Base-by-base conservation (phyloP, 2,113 vertebrate species). In the Pangasianodon hypophthalmus region DNA sequence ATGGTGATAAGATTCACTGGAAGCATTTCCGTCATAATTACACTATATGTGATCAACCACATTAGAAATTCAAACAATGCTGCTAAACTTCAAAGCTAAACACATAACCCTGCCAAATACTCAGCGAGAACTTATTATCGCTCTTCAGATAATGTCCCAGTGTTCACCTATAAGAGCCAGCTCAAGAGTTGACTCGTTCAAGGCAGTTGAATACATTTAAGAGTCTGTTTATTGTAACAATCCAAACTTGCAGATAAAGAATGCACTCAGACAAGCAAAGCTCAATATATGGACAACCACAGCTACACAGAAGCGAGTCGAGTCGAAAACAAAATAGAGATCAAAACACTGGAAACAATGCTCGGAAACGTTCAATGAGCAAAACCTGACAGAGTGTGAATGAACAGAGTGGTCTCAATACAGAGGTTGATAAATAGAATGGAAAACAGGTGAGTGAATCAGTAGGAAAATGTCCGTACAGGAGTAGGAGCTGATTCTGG, bases 101-200 rank as follows among this genome's bases (percentile, higher is more conserved):
- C 54, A 84, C 32, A 84, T 10, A 84, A 54, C 52, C 16, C 54
- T 83, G 79, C 24, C 75, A 81, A n/a, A 81, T 52, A 54, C 52
- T 82, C 52, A 56, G 29, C n/a, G 9, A 54, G 52, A 32, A 82
- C 29, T 32, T 32, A 32, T 56, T 19, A 82, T 56, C 7, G 7
- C 50, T 79, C n/a, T 37, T 37, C 2, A 37, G 50, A 81, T 52
- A 32, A 32, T n/a, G 48, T 46, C 41, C 8, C 19, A 77, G 41
- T 4, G 9, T 44, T 75, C 37, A 75, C 2, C 73, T 75, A 44
- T 26, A 75, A 6, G 32, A 73, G 32, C 32, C 16, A 37, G 41
- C 69, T 73, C 32, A 41, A 24, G 71, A 46, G 41, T 21, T 75
- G 71, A 44, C 37, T 75, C 4, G 73, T 46, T 75, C 41, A 46